Evolutionary conservation across 2,888 invertebrate species (phyloP), one percentile per base, ranked within the genome.

Genomic region (Agrotis segetum): DNA sequence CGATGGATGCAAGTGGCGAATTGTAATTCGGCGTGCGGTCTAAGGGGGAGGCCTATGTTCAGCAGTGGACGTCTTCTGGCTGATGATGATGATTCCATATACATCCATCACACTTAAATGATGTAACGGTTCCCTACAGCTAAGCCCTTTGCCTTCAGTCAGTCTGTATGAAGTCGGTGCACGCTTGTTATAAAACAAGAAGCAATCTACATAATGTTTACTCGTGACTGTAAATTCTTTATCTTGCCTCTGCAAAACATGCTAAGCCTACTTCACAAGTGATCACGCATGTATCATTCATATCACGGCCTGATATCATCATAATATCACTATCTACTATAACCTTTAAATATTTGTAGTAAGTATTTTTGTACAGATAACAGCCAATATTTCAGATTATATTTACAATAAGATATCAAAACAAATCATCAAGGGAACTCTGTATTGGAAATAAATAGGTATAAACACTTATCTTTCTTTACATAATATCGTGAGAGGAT

Each of bases 251-350:
- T 49, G 19, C 13, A 40, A 29, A 19, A 21, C 9, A 24, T 16
- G 7, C 6, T 59, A 71, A 71, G 17, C 44, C 17, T 53, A 55
- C 60, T 49, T 34, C 29, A 53, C 16, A 4, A 13, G 3, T 67
- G 52, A 77, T 67, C 82, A 79, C 72, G 79, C 50, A 29, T 5
- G 29, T 44, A 71, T 62, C 71, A 82, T 68, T 47, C 72, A 63
- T 52, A 63, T 34, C n/a, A 76, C 46, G n/a, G 3, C 44, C 19
- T 34, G 65, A n/a, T 63, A 72, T 71, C 78, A 67, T 21, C 53
- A 66, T 55, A 47, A 17, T 71, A 65, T 65, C 82, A 70, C 59
- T 40, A 40, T 34, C 74, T 17, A 49, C 16, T 75, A n/a, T n/a
- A 63, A 74, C 55, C 67, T 75, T 49, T 65, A 58, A 60, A 34